These are phyloP conservation scores for Sinocyclocheilus anshuiensis DNA, from an alignment of 2,113 vertebrate species.

Conservation along the genomic window DNA sequence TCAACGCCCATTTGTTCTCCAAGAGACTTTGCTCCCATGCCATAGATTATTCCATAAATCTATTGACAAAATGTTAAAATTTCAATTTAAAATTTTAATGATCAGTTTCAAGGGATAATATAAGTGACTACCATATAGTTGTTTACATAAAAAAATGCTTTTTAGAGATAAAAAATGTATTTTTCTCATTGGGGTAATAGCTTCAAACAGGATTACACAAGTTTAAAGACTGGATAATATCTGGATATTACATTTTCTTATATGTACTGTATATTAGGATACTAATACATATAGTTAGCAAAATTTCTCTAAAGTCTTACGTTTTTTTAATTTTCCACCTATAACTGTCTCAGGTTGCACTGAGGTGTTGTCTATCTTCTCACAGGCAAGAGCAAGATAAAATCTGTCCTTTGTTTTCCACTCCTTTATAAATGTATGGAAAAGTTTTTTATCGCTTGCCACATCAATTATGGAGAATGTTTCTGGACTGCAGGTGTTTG, in stretches of 20 bases:
- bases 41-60: slow-evolving; percentile 99
- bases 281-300: neutral
- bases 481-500: slow-evolving; percentile 73
- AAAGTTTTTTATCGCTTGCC: slow-evolving; percentile 84
- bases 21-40: slow-evolving; percentile 94
- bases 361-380: slow-evolving; percentile 69
- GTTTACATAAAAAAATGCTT: too few species aligned
- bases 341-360: slow-evolving; percentile 71
- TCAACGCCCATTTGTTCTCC: slow-evolving; percentile 95
- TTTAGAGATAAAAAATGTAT: neutral
- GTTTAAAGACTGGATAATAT: neutral
- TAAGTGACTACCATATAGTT: too few species aligned
- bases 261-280: neutral
- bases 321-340: slow-evolving; percentile 81
- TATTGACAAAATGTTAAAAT: slow-evolving; percentile 57
- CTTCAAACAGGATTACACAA: slow-evolving; percentile 50
- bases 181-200: slow-evolving; percentile 51
- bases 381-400: slow-evolving; percentile 87
- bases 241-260: neutral
- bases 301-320: slow-evolving; percentile 66
- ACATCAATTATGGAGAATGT: slow-evolving; percentile 90
- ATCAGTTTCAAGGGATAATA: too few species aligned
- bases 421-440: slow-evolving; percentile 87
- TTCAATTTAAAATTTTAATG: neutral
- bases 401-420: slow-evolving; percentile 85